phyloP scores from a whole-genome alignment of 2,888 invertebrate species.

The Harmothoe impar region DNA sequence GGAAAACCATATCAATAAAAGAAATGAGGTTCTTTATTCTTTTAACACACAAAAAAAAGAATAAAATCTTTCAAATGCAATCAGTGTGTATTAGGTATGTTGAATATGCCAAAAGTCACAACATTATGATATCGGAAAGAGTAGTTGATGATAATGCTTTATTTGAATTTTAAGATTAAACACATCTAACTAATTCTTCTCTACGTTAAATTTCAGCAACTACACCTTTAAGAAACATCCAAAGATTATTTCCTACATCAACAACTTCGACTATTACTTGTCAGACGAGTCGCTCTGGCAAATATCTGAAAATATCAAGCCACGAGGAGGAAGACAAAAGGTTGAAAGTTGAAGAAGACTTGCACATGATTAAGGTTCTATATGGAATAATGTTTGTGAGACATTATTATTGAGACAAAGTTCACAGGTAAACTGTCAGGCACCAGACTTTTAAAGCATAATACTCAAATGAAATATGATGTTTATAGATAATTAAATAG shows the following conservation, averaged over 20 bases:
- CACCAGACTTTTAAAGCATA: background rate
- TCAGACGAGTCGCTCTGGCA: conserved; percentile 99
- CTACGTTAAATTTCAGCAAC: conserved; percentile 86
- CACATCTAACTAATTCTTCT: too few species aligned
- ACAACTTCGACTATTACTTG: conserved; percentile 97
- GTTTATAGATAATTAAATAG: background rate
- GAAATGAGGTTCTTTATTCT: too few species aligned
- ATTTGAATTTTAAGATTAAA: too few species aligned
- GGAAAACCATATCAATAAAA: too few species aligned
- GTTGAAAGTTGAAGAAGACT: conserved; percentile 11
- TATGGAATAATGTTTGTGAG: too few species aligned
- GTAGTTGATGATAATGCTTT: too few species aligned
- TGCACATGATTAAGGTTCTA: background rate
- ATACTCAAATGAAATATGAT: background rate
- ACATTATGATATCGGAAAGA: too few species aligned
- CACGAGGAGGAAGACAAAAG: conserved; percentile 63
- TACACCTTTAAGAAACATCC: conserved; percentile 97
- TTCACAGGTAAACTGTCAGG: background rate
- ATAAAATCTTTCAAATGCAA: too few species aligned
- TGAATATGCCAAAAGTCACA: too few species aligned
- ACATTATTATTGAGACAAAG: too few species aligned
- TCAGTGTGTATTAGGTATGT: too few species aligned
- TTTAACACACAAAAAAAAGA: too few species aligned
- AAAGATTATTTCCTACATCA: conserved; percentile 96
- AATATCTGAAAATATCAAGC: conserved; percentile 96